Evolutionary conservation across 1,140 invertebrate genomes (phyloP), one percentile per base, ranked within the genome.

Genomic region (Eumeta japonica): DNA sequence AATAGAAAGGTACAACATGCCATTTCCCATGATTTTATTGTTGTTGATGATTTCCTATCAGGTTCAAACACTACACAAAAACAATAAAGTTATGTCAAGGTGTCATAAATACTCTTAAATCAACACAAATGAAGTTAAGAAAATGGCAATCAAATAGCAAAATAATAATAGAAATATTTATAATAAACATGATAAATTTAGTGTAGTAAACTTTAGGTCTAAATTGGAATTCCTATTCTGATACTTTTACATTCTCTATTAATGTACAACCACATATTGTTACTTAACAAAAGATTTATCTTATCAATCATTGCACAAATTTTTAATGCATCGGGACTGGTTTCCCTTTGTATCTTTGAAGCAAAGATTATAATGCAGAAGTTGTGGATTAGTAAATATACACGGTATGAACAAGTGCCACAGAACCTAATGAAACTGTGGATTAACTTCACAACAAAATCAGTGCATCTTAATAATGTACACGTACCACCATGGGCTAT

Each of bases 141-240:
- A 50, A 55, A 41, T 46, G 35, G 19, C 37, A 33, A 19, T 48
- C 49, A 17, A 52, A 51, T 40, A 35, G 28, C 34, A 35, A 18
- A 44, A 36, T 29, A 32, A 28, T 37, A 29, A 48, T 17, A 41
- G 32, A 18, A 42, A 37, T 27, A 24, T 37, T 27, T 16, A n/a
- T n/a, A n/a, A n/a, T n/a, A n/a, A n/a, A n/a, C n/a, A n/a, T n/a
- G n/a, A n/a, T n/a, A n/a, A n/a, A n/a, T n/a, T n/a, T n/a, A n/a
- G n/a, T n/a, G n/a, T n/a, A n/a, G n/a, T n/a, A n/a, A n/a, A n/a
- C 51, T 3, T 31, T 57, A 35, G 55, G 57, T 10, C 24, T 60
- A 16, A 38, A 43, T 28, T 59, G 57, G 54, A n/a, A 41, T 27
- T 46, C 44, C 16, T 29, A 43, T n/a, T 16, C 29, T 16, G 52